These are phyloP conservation scores for Artemia sinica DNA, from an alignment of 2,888 invertebrate species.

Conservation along the genomic window DNA sequence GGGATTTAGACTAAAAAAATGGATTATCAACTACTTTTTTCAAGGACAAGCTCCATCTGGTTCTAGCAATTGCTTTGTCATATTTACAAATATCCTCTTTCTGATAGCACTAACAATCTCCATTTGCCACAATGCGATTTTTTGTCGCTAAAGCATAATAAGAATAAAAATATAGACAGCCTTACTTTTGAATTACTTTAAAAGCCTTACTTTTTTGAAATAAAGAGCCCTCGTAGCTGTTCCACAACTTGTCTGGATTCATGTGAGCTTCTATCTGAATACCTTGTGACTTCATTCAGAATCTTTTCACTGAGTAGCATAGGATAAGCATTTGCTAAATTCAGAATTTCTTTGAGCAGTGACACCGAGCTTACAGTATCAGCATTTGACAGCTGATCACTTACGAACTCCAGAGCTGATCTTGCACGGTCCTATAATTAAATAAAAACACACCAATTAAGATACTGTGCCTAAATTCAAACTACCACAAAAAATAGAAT, in stretches of 20 bases:
- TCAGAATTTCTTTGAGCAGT: conserved; percentile 58
- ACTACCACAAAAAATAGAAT: too few species aligned
- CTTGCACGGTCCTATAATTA: conserved; percentile 51
- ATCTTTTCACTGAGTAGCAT: conserved; percentile 61
- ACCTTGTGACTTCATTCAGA: conserved; percentile 51
- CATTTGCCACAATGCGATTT: too few species aligned
- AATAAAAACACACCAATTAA: background rate
- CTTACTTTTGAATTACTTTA: background rate
- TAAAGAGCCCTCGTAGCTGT: conserved; percentile 31
- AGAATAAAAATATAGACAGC: too few species aligned
- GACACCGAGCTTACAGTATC: conserved; percentile 55
- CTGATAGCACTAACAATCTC: too few species aligned
- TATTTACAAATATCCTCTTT: too few species aligned
- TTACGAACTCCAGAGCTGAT: conserved; percentile 60
- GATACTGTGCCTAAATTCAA: too few species aligned
- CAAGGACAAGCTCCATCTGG: too few species aligned
- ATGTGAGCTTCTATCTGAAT: conserved; percentile 29
- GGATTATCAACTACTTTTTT: too few species aligned
- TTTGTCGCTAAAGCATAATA: too few species aligned
- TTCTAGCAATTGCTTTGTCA: too few species aligned
- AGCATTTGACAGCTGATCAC: conserved; percentile 50
- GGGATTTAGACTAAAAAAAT: too few species aligned
- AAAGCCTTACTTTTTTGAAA: conserved; percentile 25
- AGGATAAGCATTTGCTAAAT: conserved; percentile 61
- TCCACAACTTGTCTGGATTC: conserved; percentile 32